Conservation (phyloP, 1,140 invertebrate genomes). For the Pogonomyrmex californicus region DNA sequence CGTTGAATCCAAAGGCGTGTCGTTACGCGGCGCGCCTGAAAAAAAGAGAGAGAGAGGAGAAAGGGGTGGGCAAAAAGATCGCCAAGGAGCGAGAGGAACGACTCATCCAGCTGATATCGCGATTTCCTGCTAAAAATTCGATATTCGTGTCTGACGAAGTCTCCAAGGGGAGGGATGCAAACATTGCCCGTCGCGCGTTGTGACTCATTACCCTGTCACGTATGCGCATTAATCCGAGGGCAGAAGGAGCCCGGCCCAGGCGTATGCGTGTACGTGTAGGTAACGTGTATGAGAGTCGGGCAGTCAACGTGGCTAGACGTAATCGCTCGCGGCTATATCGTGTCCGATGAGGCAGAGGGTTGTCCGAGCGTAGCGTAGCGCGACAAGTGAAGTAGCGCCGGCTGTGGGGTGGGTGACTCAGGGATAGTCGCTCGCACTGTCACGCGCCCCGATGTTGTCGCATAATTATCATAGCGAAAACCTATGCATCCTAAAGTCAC, state of each 20-base stretch:
- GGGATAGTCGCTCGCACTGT: constrained; percentile 57
- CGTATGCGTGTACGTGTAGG: not conserved
- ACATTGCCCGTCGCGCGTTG: constrained; percentile 54
- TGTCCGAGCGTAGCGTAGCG: constrained; percentile 43
- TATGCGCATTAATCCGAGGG: constrained; percentile 66
- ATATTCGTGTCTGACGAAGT: constrained; percentile 42
- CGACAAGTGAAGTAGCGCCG: constrained; percentile 16
- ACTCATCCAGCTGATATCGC: constrained; percentile 29
- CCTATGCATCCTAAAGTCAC: constrained; percentile 54
- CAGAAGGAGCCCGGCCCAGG: constrained; percentile 58
- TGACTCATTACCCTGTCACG: constrained; percentile 69
- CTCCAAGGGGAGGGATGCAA: constrained; percentile 21
- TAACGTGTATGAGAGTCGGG: constrained; percentile 14
- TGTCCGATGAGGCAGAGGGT: constrained; percentile 51
- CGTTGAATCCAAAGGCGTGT: constrained; percentile 49
- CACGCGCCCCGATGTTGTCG: constrained; percentile 70
- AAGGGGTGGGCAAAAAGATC: not conserved
- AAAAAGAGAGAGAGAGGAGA: not conserved
- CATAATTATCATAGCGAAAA: constrained; percentile 73
- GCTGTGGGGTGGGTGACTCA: constrained; percentile 63
- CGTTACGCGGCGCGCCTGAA: not conserved
- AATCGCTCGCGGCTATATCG: constrained; percentile 69
- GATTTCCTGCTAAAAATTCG: constrained; percentile 54
- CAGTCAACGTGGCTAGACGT: constrained; percentile 64
- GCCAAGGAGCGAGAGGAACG: not conserved